A percentile compares a stretch with the other conserved stretches of the same genome.
Conservation (phyloP, 1,140 invertebrate species). For the Ostrea denselamellosa region DNA sequence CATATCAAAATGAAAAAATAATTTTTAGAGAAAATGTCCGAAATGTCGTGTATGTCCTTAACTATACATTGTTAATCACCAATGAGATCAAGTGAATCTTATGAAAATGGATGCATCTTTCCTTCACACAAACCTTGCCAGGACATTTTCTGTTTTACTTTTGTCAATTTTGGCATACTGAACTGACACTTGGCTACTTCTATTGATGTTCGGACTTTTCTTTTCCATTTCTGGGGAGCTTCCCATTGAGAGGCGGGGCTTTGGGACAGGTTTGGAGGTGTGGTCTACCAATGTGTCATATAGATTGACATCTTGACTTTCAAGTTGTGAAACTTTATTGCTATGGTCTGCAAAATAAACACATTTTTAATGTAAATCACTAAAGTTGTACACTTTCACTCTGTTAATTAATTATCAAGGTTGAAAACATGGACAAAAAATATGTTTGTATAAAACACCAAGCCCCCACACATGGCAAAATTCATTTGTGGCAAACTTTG, state of each 20-base stretch:
- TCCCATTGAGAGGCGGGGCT: constrained; percentile 43
- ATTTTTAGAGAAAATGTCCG: too few species aligned
- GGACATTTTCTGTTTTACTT: constrained; percentile 9
- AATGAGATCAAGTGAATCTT: not conserved
- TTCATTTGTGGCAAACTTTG: too few species aligned
- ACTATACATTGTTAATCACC: too few species aligned
- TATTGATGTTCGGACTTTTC: not conserved
- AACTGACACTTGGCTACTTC: not conserved
- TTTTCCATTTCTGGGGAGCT: not conserved
- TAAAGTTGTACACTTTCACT: not conserved
- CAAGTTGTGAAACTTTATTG: not conserved
- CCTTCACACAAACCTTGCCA: not conserved
- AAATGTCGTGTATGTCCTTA: too few species aligned
- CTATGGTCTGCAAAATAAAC: not conserved
- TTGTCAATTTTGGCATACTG: constrained; percentile 47
- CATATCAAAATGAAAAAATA: too few species aligned
- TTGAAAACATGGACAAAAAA: not conserved
- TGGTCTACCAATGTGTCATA: constrained; percentile 11
- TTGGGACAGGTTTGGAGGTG: constrained; percentile 45
- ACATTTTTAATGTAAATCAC: not conserved
- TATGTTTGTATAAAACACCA: too few species aligned
- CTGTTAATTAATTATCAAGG: not conserved
- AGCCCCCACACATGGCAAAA: too few species aligned
- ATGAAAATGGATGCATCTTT: not conserved
- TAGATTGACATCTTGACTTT: not conserved